These are phyloP conservation scores for Macquaria ambigua DNA, from an alignment of 2,113 vertebrate genomes.

Conservation along the genomic window DNA sequence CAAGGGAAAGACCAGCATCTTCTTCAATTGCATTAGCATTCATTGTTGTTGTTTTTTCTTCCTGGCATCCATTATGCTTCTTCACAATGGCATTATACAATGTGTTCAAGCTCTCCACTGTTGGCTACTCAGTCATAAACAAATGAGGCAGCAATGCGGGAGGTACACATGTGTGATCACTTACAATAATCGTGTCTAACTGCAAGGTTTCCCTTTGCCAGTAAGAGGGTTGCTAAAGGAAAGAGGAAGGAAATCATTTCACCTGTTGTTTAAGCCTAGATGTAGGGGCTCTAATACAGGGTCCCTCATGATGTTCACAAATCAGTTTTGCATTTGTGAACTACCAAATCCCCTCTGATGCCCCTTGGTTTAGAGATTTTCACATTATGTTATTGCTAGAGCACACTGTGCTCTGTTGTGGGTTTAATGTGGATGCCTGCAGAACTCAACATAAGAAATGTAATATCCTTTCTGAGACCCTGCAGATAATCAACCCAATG, in stretches of 20 bases:
- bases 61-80: neutral
- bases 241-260: neutral
- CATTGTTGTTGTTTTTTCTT: slow-evolving; percentile 11
- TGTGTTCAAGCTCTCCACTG: neutral
- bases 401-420: slow-evolving; percentile 22
- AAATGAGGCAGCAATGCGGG: slow-evolving; percentile 35
- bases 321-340: slow-evolving; percentile 52
- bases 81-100: slow-evolving; percentile 17
- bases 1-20: neutral
- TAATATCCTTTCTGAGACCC: slow-evolving; percentile 53
- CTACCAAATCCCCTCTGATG: slow-evolving; percentile 21
- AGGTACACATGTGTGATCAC: slow-evolving; percentile 24
- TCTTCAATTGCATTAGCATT: slow-evolving; percentile 17
- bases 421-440: slow-evolving; percentile 43
- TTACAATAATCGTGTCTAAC: slow-evolving; percentile 10
- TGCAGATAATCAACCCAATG: slow-evolving; percentile 59
- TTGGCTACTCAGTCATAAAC: slow-evolving; percentile 50
- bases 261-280: slow-evolving; percentile 36
- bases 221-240: neutral
- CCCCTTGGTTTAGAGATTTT: slow-evolving; percentile 44
- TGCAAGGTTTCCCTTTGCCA: neutral
- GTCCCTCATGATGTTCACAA: slow-evolving; percentile 33
- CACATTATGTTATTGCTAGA: slow-evolving; percentile 28
- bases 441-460: slow-evolving; percentile 39
- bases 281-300: slow-evolving; percentile 14